phyloP scores from a whole-genome alignment of 2,797 vertebrate species.

The Chaetodon trifasciatus region DNA sequence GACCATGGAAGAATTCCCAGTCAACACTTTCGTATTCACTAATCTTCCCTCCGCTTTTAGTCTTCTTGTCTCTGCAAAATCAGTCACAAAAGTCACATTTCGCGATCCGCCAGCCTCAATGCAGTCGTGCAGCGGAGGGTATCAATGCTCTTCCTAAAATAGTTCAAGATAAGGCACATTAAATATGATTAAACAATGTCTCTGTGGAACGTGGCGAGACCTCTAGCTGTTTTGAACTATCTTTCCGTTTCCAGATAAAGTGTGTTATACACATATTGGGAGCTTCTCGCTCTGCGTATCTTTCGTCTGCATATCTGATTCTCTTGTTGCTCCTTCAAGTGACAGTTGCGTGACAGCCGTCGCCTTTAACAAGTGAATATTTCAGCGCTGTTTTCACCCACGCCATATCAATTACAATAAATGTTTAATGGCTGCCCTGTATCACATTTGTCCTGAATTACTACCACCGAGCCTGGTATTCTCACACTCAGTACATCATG shows the following conservation, averaged over 20 bases:
- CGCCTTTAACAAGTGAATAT: conserved; percentile 32
- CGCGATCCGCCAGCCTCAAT: conserved; percentile 51
- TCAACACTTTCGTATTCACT: conserved; percentile 39
- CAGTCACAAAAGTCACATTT: conserved; percentile 57
- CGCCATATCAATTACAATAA: conserved; percentile 15
- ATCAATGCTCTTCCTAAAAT: conserved; percentile 79
- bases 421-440: conserved; percentile 23
- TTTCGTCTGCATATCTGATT: conserved; percentile 55
- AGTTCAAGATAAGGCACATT: conserved; percentile 81
- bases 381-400: conserved; percentile 39
- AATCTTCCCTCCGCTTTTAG: conserved; percentile 36
- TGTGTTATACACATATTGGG: conserved; percentile 54
- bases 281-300: conserved; percentile 48
- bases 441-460: conserved; percentile 18
- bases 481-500: background rate
- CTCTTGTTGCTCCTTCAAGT: conserved; percentile 52
- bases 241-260: conserved; percentile 76
- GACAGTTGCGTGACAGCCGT: conserved; percentile 38
- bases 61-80: conserved; percentile 44
- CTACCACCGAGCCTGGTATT: background rate
- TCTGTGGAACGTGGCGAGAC: conserved; percentile 69
- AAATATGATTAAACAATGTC: conserved; percentile 82
- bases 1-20: conserved; percentile 60
- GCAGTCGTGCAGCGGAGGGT: conserved; percentile 56
- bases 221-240: conserved; percentile 80